A percentile compares a stretch with the other conserved stretches of the same genome.
Conservation (phyloP, 1,140 invertebrate species). For the Brachionus plicatilis region DNA sequence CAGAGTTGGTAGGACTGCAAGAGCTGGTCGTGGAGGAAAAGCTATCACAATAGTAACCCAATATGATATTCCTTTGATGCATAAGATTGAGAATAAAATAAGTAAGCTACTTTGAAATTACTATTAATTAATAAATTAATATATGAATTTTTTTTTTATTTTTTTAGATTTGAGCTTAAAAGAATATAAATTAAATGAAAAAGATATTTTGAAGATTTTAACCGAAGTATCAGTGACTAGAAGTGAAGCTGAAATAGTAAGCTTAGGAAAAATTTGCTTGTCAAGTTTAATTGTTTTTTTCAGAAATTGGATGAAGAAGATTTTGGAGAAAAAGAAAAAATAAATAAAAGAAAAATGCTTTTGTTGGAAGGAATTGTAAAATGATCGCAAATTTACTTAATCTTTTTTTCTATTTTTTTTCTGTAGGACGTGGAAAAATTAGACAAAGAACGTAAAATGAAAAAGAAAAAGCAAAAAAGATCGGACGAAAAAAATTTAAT, state of each 20-base stretch:
- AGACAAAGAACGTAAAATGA: background rate
- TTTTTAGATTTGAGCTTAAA: slow-evolving; percentile 4
- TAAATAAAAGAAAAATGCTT: slow-evolving; percentile 41
- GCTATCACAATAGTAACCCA: slow-evolving; percentile 86
- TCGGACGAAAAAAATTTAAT: background rate
- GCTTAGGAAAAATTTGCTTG: background rate
- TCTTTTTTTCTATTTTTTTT: background rate
- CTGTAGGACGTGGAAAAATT: background rate
- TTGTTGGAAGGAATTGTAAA: slow-evolving; percentile 28
- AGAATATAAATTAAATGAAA: slow-evolving; percentile 39
- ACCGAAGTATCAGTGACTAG: slow-evolving; percentile 27
- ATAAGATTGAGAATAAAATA: slow-evolving; percentile 77
- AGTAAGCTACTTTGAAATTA: slow-evolving; percentile 52
- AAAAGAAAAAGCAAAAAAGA: background rate
- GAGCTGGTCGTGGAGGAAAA: slow-evolving; percentile 53
- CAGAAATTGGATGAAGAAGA: slow-evolving; percentile 40
- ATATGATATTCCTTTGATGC: slow-evolving; percentile 76
- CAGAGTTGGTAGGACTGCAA: slow-evolving; percentile 55
- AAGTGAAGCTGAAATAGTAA: slow-evolving; percentile 37
- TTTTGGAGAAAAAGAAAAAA: slow-evolving; percentile 39
- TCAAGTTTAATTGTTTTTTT: background rate
- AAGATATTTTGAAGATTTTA: slow-evolving; percentile 38
- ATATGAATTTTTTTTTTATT: background rate
- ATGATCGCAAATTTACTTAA: background rate
- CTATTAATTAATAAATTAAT: too few relatives aligned